phyloP scores from a whole-genome alignment of 2,797 vertebrate genomes.

The Pipistrellus pygmaeus region DNA sequence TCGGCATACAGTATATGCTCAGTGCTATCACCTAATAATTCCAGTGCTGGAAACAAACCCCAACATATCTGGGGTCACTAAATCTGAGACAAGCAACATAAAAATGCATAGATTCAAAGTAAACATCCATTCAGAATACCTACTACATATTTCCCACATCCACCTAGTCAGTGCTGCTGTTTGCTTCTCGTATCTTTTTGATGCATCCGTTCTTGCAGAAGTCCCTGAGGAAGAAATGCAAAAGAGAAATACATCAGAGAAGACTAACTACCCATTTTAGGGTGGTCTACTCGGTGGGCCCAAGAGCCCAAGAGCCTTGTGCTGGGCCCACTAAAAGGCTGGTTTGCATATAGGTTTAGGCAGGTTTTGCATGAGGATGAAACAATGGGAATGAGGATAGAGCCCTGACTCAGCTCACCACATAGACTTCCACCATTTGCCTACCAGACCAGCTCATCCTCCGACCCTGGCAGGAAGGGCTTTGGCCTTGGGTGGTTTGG shows the following conservation, averaged over 20 bases:
- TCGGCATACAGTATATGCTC: too few relatives aligned
- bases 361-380: conserved; percentile 59
- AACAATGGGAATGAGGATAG: background rate
- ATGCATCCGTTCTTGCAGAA: conserved; percentile 20
- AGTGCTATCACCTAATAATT: background rate
- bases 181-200: background rate
- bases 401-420: background rate
- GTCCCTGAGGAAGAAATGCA: background rate
- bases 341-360: conserved; percentile 59
- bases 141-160: background rate
- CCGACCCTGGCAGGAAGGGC: background rate
- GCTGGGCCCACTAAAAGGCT: background rate
- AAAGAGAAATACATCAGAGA: background rate
- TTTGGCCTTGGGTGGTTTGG: background rate
- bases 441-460: conserved; percentile 11
- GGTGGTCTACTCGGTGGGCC: background rate
- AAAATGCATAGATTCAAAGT: background rate
- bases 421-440: conserved; percentile 54
- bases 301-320: background rate
- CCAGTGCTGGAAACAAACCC: background rate
- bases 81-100: background rate
- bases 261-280: background rate
- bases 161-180: background rate
- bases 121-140: background rate
- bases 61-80: background rate